These are phyloP conservation scores for Brachycybe producta DNA, from an alignment of 2,888 invertebrate genomes.

Conservation along the genomic window DNA sequence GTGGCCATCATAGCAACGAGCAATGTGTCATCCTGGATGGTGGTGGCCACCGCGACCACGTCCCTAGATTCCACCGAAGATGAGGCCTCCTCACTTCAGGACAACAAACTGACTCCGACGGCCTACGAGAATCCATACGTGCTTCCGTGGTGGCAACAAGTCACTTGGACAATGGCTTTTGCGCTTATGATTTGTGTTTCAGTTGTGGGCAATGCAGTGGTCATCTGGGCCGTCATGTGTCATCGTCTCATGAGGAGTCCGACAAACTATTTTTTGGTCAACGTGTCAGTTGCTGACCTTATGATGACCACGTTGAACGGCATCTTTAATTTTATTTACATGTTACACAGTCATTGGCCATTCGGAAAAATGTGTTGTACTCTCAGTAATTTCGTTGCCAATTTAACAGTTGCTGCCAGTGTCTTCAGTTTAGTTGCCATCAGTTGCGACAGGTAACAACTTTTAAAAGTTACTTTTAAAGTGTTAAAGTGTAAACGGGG, in stretches of 20 bases:
- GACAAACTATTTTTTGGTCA: slow-evolving; percentile 83
- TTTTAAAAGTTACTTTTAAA: too few relatives aligned
- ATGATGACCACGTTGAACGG: slow-evolving; percentile 79
- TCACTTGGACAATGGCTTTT: slow-evolving; percentile 62
- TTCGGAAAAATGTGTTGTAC: slow-evolving; percentile 79
- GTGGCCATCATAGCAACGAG: too few relatives aligned
- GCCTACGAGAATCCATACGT: slow-evolving; percentile 11
- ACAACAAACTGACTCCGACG: too few relatives aligned
- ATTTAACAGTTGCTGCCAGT: slow-evolving; percentile 79
- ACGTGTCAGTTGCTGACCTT: slow-evolving; percentile 73
- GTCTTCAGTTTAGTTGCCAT: slow-evolving; percentile 90
- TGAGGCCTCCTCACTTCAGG: too few relatives aligned
- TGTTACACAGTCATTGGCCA: slow-evolving; percentile 80
- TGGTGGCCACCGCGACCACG: too few relatives aligned
- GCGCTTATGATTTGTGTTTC: slow-evolving; percentile 63
- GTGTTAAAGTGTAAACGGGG: too few relatives aligned
- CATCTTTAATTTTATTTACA: slow-evolving; percentile 78
- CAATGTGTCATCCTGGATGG: too few relatives aligned
- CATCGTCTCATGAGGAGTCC: slow-evolving; percentile 54
- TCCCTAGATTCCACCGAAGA: too few relatives aligned
- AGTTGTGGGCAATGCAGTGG: slow-evolving; percentile 74
- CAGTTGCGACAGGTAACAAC: slow-evolving; percentile 75
- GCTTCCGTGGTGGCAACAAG: slow-evolving; percentile 48
- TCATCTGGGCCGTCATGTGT: slow-evolving; percentile 74
- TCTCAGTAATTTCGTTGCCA: slow-evolving; percentile 78